Conservation (phyloP, 1,140 invertebrate species). For the Oncopeltus fasciatus region DNA sequence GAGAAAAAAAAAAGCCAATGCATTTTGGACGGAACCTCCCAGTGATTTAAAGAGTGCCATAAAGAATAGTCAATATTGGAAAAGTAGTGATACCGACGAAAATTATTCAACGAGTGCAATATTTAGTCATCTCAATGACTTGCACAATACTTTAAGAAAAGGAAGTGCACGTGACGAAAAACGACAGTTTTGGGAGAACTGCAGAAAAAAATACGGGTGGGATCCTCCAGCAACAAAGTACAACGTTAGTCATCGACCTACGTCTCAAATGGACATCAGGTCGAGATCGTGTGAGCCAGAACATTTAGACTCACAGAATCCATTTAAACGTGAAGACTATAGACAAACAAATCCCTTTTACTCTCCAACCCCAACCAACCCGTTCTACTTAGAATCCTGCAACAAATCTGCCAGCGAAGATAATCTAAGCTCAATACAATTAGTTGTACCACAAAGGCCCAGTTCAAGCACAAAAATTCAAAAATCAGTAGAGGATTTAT, state of each 20-base stretch:
- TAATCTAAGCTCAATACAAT: not conserved
- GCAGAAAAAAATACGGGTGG: not conserved
- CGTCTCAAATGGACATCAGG: not conserved
- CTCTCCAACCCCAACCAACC: not conserved
- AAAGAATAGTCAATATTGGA: not conserved
- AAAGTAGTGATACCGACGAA: not conserved
- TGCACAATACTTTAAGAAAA: not conserved
- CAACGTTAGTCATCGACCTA: not conserved
- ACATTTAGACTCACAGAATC: not conserved
- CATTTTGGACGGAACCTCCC: not conserved
- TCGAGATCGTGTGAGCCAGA: not conserved
- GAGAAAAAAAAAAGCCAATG: not conserved
- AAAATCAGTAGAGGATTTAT: not conserved
- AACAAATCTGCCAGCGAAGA: not conserved
- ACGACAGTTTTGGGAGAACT: conserved; percentile 4
- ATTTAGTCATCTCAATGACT: not conserved
- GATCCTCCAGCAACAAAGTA: not conserved
- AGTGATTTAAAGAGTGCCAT: not conserved
- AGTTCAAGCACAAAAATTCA: not conserved
- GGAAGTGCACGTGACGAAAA: not conserved
- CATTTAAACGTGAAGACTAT: not conserved
- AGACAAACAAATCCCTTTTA: not conserved
- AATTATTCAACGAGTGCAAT: not conserved
- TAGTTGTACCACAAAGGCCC: too few species aligned
- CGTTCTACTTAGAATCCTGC: not conserved